These are phyloP conservation scores for Apodemia zela DNA, from an alignment of 2,888 invertebrate genomes.

Conservation along the genomic window DNA sequence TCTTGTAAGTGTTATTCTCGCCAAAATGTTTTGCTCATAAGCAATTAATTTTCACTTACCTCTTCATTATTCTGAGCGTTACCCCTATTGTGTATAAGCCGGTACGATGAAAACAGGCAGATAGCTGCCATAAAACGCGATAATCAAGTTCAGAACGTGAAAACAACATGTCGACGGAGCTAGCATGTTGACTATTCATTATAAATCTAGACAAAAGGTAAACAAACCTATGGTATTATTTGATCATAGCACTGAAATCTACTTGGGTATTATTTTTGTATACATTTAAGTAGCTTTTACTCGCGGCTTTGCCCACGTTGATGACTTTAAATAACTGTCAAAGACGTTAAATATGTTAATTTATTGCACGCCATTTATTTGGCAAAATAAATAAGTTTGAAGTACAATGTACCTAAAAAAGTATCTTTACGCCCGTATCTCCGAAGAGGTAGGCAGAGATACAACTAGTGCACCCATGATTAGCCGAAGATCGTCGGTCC, in stretches of 20 bases:
- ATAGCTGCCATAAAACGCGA: constrained; percentile 48
- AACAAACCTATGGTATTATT: constrained; percentile 62
- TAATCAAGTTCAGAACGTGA: constrained; percentile 45
- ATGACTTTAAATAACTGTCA: too few relatives aligned
- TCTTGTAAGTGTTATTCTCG: neutral
- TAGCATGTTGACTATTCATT: constrained; percentile 65
- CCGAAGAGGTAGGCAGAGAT: too few relatives aligned
- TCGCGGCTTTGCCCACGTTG: too few relatives aligned
- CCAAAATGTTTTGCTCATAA: constrained; percentile 26
- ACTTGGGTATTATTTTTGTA: too few relatives aligned
- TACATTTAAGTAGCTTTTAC: too few relatives aligned
- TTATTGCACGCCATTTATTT: too few relatives aligned
- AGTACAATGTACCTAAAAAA: too few relatives aligned
- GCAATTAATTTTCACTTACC: constrained; percentile 52
- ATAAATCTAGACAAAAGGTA: constrained; percentile 65
- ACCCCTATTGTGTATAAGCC: constrained; percentile 24
- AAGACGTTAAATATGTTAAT: too few relatives aligned
- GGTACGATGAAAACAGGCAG: constrained; percentile 31
- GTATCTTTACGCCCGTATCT: too few relatives aligned
- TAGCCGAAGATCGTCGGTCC: too few relatives aligned
- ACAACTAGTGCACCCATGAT: too few relatives aligned
- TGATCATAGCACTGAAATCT: neutral
- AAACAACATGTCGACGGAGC: constrained; percentile 43
- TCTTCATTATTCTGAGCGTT: constrained; percentile 39
- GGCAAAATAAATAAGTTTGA: too few relatives aligned